Percentiles rank a stretch among this genome's conserved stretches.
Conservation (phyloP, 2,113 vertebrate species). For the Psephotus haematonotus region DNA sequence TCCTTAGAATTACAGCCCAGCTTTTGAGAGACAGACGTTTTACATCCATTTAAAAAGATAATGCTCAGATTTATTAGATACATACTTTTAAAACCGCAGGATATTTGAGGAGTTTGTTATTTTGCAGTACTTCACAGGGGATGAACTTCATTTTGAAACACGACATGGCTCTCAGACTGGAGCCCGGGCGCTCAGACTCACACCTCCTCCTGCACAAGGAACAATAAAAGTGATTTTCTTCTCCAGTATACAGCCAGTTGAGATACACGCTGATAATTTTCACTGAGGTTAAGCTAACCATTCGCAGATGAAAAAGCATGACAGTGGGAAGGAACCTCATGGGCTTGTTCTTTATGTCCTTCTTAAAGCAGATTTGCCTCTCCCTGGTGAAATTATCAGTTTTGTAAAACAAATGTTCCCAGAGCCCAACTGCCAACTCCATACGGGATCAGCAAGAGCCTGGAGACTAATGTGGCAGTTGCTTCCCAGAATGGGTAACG, state of each 20-base stretch:
- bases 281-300: not conserved
- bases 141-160: not conserved
- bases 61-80: slow-evolving; percentile 43
- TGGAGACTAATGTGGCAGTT: rapidly evolving
- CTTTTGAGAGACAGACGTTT: slow-evolving; percentile 66
- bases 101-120: not conserved
- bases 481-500: not conserved
- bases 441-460: not conserved
- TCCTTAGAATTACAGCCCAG: slow-evolving; percentile 74
- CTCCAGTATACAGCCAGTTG: not conserved
- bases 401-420: not conserved
- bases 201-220: not conserved
- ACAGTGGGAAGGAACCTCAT: not conserved
- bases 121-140: not conserved
- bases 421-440: rapidly evolving
- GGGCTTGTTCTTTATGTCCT: not conserved
- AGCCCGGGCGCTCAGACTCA: not conserved
- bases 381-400: not conserved
- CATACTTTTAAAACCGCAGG: not conserved
- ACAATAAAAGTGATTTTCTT: not conserved
- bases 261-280: not conserved
- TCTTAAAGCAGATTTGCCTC: not conserved
- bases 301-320: not conserved
- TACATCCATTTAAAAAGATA: slow-evolving; percentile 60
- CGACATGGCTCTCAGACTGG: rapidly evolving